Base-by-base conservation (phyloP, 2,797 vertebrate species). In the Aulostomus chinensis region DNA sequence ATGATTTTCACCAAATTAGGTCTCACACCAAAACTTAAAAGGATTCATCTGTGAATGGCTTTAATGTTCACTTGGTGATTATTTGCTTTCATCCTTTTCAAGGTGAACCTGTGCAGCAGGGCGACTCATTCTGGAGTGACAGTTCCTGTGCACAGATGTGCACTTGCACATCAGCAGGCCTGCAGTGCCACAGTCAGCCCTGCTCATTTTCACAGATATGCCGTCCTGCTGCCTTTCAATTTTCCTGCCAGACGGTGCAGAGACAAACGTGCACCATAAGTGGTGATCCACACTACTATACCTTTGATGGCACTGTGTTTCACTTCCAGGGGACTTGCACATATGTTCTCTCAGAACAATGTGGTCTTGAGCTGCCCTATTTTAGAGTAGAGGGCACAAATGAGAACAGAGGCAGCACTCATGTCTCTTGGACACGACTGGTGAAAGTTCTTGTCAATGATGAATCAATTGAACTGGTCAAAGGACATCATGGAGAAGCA, bases 271-370 rank as follows among this genome's bases (percentile, higher is more conserved):
- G 91, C 59, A 81, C 50, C 18, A 66, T 89, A 12, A 67, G 65
- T 5, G 89, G 89, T 0, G 89, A 90, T 61, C 86, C 90, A 3
- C 91, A 92, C 68, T 92, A 88, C 72, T 60, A 59, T 24, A 89
- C 85, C 13, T 92, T 88, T 4, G 90, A 92, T 50, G 10, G 64
- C 1, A 9, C 0, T 0, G 0, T 76, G 43, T 89, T 88, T 36
- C 74, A 91, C 61, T 91, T 89, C 22, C 86, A 90, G 20, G 90
- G 91, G 5, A 88, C 81, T 10, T 91, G 90, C 58, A 90, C 85
- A 0, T 91, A 92, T 1, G 73, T 85, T 30, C 65, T 92, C 0
- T 85, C 89, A 5, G 76, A 88, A 40, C 68, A 78, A 17, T 87
- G 85, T 60, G 33, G 45, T 1, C 1, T 0, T 10, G 47, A 1